A percentile compares a stretch with the other conserved stretches of the same genome.
Conservation (phyloP, 1,140 invertebrate genomes). For the Temnothorax longispinosus region DNA sequence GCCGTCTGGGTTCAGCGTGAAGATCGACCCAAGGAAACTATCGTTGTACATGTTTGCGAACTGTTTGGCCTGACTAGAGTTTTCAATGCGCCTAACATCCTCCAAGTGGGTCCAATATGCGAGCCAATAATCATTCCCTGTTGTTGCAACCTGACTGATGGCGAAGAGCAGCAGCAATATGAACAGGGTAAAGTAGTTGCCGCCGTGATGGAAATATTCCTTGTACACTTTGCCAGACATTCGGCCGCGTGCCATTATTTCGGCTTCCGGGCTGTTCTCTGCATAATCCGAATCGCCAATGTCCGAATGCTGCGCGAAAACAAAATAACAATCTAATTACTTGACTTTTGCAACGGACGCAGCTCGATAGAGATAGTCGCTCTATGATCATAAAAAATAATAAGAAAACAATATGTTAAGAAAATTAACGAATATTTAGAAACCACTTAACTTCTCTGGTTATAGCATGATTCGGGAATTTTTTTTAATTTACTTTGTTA, state of each 20-base stretch:
- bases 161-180: conserved; percentile 88
- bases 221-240: conserved; percentile 87
- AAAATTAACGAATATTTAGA: background rate
- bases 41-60: background rate
- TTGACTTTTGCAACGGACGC: background rate
- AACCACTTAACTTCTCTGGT: background rate
- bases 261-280: conserved; percentile 54
- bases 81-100: conserved; percentile 71
- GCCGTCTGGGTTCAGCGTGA: conserved; percentile 74
- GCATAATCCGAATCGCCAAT: background rate
- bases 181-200: conserved; percentile 87
- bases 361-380: background rate
- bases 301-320: conserved; percentile 20
- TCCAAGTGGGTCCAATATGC: conserved; percentile 90
- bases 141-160: conserved; percentile 89
- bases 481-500: background rate
- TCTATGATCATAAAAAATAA: background rate
- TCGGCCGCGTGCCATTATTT: conserved; percentile 85
- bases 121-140: conserved; percentile 92
- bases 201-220: conserved; percentile 90
- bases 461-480: too few species aligned
- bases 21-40: conserved; percentile 51
- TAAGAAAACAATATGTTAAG: background rate
- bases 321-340: conserved; percentile 5
- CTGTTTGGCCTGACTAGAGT: background rate